These are phyloP conservation scores for Cyclopterus lumpus DNA, from an alignment of 2,797 vertebrate species.

Conservation along the genomic window DNA sequence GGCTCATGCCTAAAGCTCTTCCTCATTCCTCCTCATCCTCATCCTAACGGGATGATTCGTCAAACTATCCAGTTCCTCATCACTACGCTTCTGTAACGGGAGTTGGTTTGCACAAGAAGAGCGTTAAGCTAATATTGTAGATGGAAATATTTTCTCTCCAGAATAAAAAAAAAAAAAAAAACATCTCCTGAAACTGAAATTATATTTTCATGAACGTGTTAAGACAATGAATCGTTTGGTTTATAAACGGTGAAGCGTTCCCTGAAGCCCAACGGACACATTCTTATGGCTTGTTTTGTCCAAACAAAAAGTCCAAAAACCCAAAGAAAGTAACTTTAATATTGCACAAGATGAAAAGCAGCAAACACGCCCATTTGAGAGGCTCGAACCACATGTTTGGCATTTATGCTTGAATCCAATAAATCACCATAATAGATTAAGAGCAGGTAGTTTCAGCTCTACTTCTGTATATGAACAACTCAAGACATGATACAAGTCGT, in stretches of 20 bases:
- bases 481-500: not conserved
- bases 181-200: not conserved
- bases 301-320: not conserved
- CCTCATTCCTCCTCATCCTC: slow-evolving; percentile 20
- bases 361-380: not conserved
- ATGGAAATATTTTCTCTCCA: not conserved
- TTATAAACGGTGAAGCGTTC: not conserved
- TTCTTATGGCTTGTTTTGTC: not conserved
- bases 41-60: slow-evolving; percentile 6
- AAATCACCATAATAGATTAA: not conserved
- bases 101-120: not conserved
- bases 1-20: slow-evolving; percentile 21
- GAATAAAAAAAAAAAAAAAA: too few species aligned
- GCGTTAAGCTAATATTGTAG: not conserved
- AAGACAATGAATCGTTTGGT: not conserved
- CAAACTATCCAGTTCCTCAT: not conserved
- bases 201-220: too few species aligned
- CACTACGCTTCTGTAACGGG: not conserved
- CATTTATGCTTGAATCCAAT: not conserved
- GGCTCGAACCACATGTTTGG: not conserved
- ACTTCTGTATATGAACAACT: not conserved
- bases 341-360: not conserved
- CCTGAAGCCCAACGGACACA: not conserved
- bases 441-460: not conserved
- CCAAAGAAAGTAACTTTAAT: not conserved